Evolutionary conservation across 2,888 invertebrate genomes (phyloP), one percentile per base, ranked within the genome.

Genomic region (Pachydiplax longipennis): DNA sequence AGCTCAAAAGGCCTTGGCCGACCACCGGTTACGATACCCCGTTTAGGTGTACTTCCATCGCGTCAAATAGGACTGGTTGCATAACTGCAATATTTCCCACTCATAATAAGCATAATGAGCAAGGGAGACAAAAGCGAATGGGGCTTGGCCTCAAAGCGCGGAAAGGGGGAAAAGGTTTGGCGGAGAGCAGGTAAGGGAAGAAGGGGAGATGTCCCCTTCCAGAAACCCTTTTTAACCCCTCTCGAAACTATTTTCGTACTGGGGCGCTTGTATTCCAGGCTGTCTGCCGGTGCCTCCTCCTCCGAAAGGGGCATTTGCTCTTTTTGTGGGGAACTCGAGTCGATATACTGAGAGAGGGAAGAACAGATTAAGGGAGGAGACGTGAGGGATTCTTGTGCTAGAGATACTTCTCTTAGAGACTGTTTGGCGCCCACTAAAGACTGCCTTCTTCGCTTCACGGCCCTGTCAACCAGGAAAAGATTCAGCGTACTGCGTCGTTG

Each of bases 241-340:
- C 61, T 37, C 87, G 65, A 58, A 83, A 61, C 87, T 87, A 87
- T 87, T 87, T 87, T 87, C 58, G 87, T 87, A 61, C 87, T 40
- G 87, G 87, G 87, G 58, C 87, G 61, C 58, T 83, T 61, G 83
- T 83, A 83, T 83, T 87, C 87, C 87, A 87, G 87, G 87, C 87
- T 87, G 87, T 87, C 87, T 83, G 83, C 58, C 80, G 82, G 25
- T 82, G 48, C 82, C 48, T 48, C 22, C 82, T 37, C 6, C 81
- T 48, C 44, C 31, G 53, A 44, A 44, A 4, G n/a, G n/a, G 87
- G 58, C 37, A 37, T 87, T 87, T 87, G 22, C 12, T 35, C 83
- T 58, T 83, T 61, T 58, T 65, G 25, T 44, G 13, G 53, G 53
- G 53, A 58, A 58, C 58, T 18, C 48, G 82, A 82, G 44, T 25